Percentiles rank a stretch among this genome's conserved stretches.
Evolutionary conservation across 2,888 invertebrate genomes (phyloP).

Genomic region (Penaeus monodon): DNA sequence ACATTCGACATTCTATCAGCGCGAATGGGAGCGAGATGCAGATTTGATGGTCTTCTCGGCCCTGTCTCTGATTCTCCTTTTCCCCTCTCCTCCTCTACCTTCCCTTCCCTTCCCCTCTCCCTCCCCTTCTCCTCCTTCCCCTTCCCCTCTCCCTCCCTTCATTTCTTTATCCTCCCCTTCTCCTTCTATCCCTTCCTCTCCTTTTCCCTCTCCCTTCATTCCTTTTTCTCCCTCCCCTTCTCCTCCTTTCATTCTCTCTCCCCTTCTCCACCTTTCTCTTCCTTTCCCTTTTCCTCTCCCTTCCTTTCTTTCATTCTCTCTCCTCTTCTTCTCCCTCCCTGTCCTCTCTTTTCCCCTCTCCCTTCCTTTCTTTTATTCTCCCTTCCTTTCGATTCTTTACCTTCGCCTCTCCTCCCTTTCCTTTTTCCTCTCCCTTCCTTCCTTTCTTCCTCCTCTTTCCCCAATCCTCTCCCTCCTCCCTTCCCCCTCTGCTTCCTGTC

Average conservation of each 20-base stretch:
- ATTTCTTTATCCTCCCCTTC: background rate
- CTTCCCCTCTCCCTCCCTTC: background rate
- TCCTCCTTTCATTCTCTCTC: background rate
- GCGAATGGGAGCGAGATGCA: conserved; percentile 24
- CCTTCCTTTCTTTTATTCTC: too few species aligned
- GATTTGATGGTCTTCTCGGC: conserved; percentile 26
- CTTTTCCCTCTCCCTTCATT: background rate
- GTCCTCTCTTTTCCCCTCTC: too few species aligned
- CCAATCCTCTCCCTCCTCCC: background rate
- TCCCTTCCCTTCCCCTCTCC: background rate
- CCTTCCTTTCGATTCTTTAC: too few species aligned
- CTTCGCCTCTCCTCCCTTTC: too few species aligned
- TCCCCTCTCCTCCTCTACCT: background rate
- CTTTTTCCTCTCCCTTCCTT: background rate
- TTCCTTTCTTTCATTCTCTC: too few species aligned
- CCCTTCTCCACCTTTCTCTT: too few species aligned
- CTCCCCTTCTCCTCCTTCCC: background rate
- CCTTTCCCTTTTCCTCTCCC: too few species aligned
- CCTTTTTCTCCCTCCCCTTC: background rate
- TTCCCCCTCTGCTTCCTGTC: background rate
- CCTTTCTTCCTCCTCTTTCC: background rate
- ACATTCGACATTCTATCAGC: conserved; percentile 38
- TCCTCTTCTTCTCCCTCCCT: too few species aligned
- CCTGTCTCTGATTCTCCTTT: background rate
- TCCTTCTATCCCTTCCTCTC: background rate